Percentiles rank a stretch among this genome's conserved stretches.
Conservation (phyloP, 2,113 vertebrate genomes). For the Saguinus imperator region DNA sequence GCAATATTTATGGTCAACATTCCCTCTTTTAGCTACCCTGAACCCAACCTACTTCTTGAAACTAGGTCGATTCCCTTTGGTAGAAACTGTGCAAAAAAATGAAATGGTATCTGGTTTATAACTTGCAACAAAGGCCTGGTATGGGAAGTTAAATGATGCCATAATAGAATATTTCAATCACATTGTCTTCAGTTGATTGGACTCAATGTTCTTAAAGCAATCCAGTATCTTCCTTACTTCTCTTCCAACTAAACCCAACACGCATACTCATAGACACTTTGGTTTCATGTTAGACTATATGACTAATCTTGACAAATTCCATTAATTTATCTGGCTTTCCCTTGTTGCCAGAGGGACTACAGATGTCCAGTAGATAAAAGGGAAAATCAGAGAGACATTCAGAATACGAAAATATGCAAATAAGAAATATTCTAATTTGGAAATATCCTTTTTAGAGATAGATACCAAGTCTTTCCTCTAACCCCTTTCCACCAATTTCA, state of each 20-base stretch:
- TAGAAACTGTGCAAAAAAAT: conserved; percentile 20
- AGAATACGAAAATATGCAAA: not conserved
- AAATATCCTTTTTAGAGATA: not conserved
- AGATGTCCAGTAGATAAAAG: not conserved
- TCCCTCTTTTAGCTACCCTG: not conserved
- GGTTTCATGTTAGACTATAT: not conserved
- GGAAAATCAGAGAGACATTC: not conserved
- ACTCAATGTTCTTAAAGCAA: not conserved
- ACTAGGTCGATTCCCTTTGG: not conserved
- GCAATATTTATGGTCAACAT: not conserved
- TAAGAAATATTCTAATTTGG: not conserved
- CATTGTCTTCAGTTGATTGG: not conserved
- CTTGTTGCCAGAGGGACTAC: not conserved
- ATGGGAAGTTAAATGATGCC: not conserved
- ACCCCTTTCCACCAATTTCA: not conserved
- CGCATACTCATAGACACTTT: not conserved
- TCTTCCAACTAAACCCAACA: not conserved
- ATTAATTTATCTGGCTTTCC: conserved; percentile 1
- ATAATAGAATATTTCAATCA: not conserved
- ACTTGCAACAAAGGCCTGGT: not conserved
- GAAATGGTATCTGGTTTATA: not conserved
- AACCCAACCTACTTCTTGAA: not conserved
- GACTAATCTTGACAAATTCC: conserved; percentile 7
- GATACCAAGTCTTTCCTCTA: not conserved
- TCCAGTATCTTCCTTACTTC: not conserved